Conservation (phyloP, 2,113 vertebrate genomes). For the Pelecanoides urinatrix region DNA sequence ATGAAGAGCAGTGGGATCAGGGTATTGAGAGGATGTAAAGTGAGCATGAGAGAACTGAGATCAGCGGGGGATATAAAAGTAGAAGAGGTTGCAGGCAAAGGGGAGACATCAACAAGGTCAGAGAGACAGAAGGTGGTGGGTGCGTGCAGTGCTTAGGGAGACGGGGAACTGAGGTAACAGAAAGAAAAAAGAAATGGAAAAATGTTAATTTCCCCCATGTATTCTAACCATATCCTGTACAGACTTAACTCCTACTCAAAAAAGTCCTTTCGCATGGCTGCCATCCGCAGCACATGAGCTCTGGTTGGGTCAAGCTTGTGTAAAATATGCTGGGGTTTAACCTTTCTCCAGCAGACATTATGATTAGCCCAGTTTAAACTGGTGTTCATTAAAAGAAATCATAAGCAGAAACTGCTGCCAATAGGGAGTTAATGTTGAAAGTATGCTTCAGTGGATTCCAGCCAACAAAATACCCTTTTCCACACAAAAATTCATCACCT, state of each 20-base stretch:
- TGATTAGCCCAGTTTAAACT: slow-evolving; percentile 25
- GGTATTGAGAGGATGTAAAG: not conserved
- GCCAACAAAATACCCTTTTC: slow-evolving; percentile 55
- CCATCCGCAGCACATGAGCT: not conserved
- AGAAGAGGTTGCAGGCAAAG: not conserved
- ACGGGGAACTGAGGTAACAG: not conserved
- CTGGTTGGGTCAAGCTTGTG: not conserved
- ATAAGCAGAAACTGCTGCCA: slow-evolving; percentile 36
- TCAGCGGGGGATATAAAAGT: not conserved
- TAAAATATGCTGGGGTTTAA: not conserved
- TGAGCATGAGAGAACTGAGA: not conserved
- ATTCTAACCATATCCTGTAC: not conserved
- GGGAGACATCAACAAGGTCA: not conserved
- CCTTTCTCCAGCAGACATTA: not conserved
- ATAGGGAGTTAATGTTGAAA: slow-evolving; percentile 41
- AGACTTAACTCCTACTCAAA: not conserved
- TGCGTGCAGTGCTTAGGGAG: not conserved
- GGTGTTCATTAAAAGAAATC: slow-evolving; percentile 33
- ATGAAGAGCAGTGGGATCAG: not conserved
- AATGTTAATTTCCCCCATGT: not conserved
- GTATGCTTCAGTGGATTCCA: slow-evolving; percentile 24
- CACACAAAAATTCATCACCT: slow-evolving; percentile 53
- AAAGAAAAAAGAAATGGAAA: not conserved
- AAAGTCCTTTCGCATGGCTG: not conserved
- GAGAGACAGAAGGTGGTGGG: not conserved